Evolutionary conservation across 2,888 invertebrate genomes (phyloP), one percentile per base, ranked within the genome.

Genomic region (Nomada lathburiana): DNA sequence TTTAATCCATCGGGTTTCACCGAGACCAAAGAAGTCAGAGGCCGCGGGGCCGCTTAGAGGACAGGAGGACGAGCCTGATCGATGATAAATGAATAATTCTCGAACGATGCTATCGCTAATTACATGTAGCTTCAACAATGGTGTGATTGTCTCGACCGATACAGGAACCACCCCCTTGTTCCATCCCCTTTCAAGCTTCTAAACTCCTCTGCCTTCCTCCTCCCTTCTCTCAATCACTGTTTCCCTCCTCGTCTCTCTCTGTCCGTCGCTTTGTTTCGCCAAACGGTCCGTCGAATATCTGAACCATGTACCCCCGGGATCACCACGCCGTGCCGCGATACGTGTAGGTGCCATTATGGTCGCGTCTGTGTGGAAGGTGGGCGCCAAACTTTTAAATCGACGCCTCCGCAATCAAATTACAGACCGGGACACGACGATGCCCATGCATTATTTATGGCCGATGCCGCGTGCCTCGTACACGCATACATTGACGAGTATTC

Each of bases 401-500:
- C 92, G 93, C 92, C 93, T 92, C 91, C 92, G 90, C 92, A 92
- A 92, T 93, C 90, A 92, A 93, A 93, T 92, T 93, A 92, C 92
- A 92, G 91, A 89, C 88, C 90, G 90, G 89, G 91, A 90, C 91
- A 90, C 88, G 90, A 84, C 87, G 86, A 86, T 83, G 88, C 87
- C 89, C 90, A 92, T 92, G 91, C 91, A 92, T 92, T 92, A 92
- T 92, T 92, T 92, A 92, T 92, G 91, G 89, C 89, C 89, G 86
- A 90, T 86, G 89, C 92, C 90, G 90, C 91, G 90, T 90, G 91
- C 90, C 89, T 86, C 83, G 82, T 84, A 80, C 82, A 57, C 81
- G 50, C 76, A 55, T 18, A n/a, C 47, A 57, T 29, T 29, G 13
- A 23, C n/a, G 5, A 42, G 18, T 23, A 26, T n/a, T n/a, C 26